These are phyloP conservation scores for Lapara coniferarum DNA, from an alignment of 2,888 invertebrate genomes.

Conservation along the genomic window DNA sequence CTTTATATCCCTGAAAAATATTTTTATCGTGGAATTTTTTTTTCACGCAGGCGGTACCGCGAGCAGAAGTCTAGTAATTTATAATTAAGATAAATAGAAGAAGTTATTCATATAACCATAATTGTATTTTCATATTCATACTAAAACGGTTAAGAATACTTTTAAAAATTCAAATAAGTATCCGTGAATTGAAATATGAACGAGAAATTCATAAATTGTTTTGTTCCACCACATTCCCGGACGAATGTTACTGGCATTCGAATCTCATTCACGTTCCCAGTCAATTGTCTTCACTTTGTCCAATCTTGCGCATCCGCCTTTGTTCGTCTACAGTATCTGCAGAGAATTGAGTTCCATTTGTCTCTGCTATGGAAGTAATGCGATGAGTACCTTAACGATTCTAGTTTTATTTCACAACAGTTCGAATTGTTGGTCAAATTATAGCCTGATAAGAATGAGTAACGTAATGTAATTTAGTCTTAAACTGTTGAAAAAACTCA, in stretches of 20 bases:
- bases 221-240: background rate
- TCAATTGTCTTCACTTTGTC: constrained; percentile 25
- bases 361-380: background rate
- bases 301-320: constrained; percentile 22
- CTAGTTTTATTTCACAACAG: background rate
- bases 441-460: no score
- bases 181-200: background rate
- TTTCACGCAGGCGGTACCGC: no score
- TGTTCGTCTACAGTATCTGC: constrained; percentile 9
- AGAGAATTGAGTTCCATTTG: constrained; percentile 16
- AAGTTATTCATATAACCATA: no score
- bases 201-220: background rate
- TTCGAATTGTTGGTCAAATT: background rate
- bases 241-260: constrained; percentile 16
- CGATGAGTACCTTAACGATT: background rate
- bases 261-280: constrained; percentile 18
- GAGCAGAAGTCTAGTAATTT: no score
- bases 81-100: no score
- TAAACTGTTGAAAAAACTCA: no score
- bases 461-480: no score
- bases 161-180: background rate
- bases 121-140: no score
- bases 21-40: no score
- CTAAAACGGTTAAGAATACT: no score
- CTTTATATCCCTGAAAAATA: no score